A percentile compares a stretch with the other conserved stretches of the same genome.
These are phyloP conservation scores for Hapalemur alaotrensis DNA, from an alignment of 2,797 vertebrate species.

Conservation along the genomic window DNA sequence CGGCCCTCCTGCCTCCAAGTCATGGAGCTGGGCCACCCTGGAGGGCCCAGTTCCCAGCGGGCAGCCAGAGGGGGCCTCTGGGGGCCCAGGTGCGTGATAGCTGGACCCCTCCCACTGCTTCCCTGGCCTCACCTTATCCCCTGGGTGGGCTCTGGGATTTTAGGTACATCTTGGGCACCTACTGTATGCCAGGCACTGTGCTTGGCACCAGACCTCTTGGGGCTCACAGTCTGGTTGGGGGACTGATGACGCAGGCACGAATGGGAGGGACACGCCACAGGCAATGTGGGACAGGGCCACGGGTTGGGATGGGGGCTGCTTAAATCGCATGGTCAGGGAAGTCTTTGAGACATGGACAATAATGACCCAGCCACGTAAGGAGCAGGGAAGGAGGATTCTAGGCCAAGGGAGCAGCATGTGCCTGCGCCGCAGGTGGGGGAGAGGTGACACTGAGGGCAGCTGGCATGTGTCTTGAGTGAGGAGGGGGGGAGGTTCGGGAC, in stretches of 20 bases:
- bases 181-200: neutral
- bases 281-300: accelerated
- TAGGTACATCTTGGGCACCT: neutral
- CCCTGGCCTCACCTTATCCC: neutral
- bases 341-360: neutral
- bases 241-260: accelerated
- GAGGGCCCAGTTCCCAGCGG: neutral
- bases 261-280: neutral
- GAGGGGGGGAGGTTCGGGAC: neutral
- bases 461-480: neutral
- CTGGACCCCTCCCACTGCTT: neutral
- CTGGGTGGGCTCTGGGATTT: neutral
- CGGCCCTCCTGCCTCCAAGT: neutral
- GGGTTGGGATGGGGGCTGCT: neutral
- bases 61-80: constrained; percentile 9
- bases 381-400: neutral
- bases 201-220: neutral
- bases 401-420: neutral
- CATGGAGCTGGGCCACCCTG: neutral
- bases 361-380: neutral
- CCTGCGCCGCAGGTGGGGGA: neutral
- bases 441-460: neutral
- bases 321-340: neutral
- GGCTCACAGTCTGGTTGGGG: neutral
- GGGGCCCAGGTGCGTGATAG: constrained; percentile 70